Percentiles rank a stretch among this genome's conserved stretches.
Evolutionary conservation across 2,888 invertebrate genomes (phyloP).

Genomic region (Eumacrocentrus americanus): DNA sequence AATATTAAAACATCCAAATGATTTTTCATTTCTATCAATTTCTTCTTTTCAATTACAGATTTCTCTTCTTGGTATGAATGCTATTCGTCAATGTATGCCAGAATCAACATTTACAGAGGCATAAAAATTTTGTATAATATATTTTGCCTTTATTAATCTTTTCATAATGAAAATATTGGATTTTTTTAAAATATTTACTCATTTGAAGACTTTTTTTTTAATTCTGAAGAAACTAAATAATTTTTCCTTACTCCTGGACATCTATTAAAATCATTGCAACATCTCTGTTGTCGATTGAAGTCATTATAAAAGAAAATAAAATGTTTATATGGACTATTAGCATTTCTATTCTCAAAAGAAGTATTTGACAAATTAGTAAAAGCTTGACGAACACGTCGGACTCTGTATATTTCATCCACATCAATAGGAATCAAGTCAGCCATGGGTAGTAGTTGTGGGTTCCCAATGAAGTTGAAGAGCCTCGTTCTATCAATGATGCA

Average conservation of each 20-base stretch:
- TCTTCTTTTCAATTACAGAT: constrained; percentile 35
- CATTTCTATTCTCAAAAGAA: constrained; percentile 5
- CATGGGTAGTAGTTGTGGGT: not conserved
- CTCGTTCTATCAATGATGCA: constrained; percentile 15
- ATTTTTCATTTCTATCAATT: not conserved
- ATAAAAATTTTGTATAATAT: not conserved
- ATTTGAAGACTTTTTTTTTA: too few species aligned
- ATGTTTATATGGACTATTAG: not conserved
- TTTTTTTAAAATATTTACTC: too few species aligned
- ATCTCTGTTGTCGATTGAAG: too few species aligned
- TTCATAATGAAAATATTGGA: too few species aligned
- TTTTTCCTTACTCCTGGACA: too few species aligned
- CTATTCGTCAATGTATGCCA: constrained; percentile 39
- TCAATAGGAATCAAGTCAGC: not conserved
- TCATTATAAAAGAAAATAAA: too few species aligned
- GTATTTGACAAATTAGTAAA: too few species aligned
- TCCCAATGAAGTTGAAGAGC: constrained; percentile 3
- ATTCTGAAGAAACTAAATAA: too few species aligned
- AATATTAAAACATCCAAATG: not conserved
- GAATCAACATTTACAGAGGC: not conserved
- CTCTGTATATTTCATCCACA: not conserved
- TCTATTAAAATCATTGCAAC: too few species aligned
- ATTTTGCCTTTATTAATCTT: not conserved
- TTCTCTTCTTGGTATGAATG: constrained; percentile 39
- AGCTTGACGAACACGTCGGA: too few species aligned